Evolutionary conservation across 2,113 vertebrate genomes (phyloP), one percentile per base, ranked within the genome.

Genomic region (Monopterus albus): DNA sequence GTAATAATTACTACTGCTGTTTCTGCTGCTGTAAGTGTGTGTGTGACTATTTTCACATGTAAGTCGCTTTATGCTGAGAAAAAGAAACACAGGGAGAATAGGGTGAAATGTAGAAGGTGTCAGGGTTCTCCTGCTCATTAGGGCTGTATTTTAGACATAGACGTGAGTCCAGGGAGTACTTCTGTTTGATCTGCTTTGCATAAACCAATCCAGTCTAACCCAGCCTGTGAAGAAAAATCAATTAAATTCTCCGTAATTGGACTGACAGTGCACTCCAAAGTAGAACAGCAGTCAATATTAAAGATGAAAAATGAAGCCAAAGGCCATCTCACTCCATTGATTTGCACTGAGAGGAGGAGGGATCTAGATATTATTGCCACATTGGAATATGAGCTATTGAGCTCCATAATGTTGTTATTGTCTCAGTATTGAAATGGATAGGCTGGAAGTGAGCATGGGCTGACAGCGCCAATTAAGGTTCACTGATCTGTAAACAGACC

Each of bases 231-330:
- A 80, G 85, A 90, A 90, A 91, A 93, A 92, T 93, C 92, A 89
- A 93, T 93, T 87, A 89, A 83, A 87, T 85, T 88, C 79, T 83
- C 74, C 28, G 79, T 92, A 93, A 92, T 92, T 92, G 88, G 90
- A 90, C 86, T 89, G 91, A 92, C 89, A 90, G 88, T 90, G 86
- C 78, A 88, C 89, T 87, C 88, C 75, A 81, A 85, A 89, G 85
- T 72, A 86, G 85, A 92, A 87, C 80, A 84, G 66, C 79, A 82
- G 89, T 93, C 91, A 80, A 93, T 94, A 88, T 63, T 66, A 85
- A 90, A 91, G 81, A 93, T 92, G 89, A 91, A 90, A 93, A 91
- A 91, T 94, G 75, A 91, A 92, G 89, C 88, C 86, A 90, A 92
- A 93, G 89, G 85, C 88, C 87, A 85, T 79, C 83, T 85, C 47